These are phyloP conservation scores for Nicator chloris DNA, from an alignment of 2,113 vertebrate species.

Conservation along the genomic window DNA sequence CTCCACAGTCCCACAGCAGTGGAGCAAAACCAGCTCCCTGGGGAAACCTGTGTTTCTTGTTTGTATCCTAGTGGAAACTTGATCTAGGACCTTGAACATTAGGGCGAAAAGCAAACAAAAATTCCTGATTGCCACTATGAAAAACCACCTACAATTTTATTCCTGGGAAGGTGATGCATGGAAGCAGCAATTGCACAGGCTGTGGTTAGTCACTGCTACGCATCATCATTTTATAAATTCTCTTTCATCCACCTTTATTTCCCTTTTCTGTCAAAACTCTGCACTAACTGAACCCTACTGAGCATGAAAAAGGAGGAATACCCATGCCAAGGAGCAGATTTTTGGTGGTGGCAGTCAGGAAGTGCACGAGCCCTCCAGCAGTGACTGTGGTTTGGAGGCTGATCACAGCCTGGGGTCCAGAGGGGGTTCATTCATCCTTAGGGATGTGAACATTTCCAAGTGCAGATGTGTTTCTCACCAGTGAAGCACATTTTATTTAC, in stretches of 20 bases:
- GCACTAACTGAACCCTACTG: not conserved
- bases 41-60: not conserved
- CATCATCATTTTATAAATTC: not conserved
- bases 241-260: not conserved
- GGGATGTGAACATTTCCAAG: not conserved
- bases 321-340: not conserved
- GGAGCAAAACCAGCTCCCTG: not conserved
- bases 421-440: not conserved
- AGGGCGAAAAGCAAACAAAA: not conserved
- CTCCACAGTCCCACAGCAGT: accelerated
- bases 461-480: not conserved
- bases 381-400: not conserved
- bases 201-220: not conserved
- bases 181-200: not conserved
- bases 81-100: not conserved
- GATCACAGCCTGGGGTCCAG: not conserved
- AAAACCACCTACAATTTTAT: not conserved
- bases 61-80: not conserved
- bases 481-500: not conserved
- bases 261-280: not conserved
- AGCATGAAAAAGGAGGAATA: not conserved
- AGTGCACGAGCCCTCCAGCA: accelerated
- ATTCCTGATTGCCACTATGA: not conserved
- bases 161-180: not conserved
- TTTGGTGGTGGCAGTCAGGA: not conserved